A percentile compares a stretch with the other conserved stretches of the same genome.
phyloP scores from a whole-genome alignment of 2,113 vertebrate genomes.

The Brienomyrus brachyistius region DNA sequence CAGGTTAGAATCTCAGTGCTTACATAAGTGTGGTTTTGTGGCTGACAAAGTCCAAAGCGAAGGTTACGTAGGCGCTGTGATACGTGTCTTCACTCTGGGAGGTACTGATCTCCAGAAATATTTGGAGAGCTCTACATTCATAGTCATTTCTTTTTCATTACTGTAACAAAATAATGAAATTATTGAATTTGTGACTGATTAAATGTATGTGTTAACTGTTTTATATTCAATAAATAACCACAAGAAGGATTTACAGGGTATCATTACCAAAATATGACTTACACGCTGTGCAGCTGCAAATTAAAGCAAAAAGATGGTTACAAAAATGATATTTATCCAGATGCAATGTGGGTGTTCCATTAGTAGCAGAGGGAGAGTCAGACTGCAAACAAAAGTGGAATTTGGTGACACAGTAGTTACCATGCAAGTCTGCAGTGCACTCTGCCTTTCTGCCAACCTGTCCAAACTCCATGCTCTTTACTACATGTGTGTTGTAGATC shows the following conservation, averaged over 20 bases:
- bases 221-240: not conserved
- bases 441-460: not conserved
- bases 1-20: not conserved
- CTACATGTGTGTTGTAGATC: not conserved
- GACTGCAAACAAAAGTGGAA: not conserved
- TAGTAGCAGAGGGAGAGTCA: not conserved
- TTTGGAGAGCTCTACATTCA: not conserved
- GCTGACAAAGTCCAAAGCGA: not conserved
- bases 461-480: not conserved
- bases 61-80: not conserved
- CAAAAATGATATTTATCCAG: not conserved
- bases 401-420: not conserved
- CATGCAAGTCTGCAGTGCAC: not conserved
- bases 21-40: not conserved
- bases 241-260: not conserved
- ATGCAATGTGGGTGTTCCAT: not conserved
- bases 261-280: not conserved
- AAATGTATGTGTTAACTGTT: not conserved
- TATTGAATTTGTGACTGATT: not conserved
- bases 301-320: not conserved
- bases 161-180: not conserved
- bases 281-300: not conserved
- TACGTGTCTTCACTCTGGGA: not conserved
- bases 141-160: not conserved
- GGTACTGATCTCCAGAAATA: not conserved